Conservation (phyloP, 2,113 vertebrate species). For the Poecilia latipinna region DNA sequence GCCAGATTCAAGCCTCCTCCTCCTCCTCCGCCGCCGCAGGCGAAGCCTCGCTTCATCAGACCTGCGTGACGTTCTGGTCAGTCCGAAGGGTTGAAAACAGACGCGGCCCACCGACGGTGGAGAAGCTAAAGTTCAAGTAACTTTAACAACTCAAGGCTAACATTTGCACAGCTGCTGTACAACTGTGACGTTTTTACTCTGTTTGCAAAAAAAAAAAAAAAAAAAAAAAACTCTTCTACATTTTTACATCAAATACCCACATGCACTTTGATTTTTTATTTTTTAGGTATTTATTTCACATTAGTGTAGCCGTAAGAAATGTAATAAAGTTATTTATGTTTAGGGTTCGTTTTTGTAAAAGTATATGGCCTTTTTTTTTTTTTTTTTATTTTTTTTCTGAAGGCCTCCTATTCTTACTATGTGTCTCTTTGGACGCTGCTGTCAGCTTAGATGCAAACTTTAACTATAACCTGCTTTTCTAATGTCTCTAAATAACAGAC, state of each 20-base stretch:
- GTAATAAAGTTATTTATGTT: neutral
- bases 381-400: neutral
- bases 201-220: neutral
- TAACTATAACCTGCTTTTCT: no score
- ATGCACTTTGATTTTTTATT: neutral
- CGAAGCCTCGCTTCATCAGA: conserved; percentile 39
- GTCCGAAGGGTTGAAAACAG: neutral
- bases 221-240: neutral
- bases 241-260: neutral
- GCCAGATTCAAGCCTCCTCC: conserved; percentile 59
- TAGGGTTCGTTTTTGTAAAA: neutral
- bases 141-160: neutral
- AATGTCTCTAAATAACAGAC: no score
- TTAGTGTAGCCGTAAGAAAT: neutral
- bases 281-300: neutral
- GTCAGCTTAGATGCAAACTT: no score
- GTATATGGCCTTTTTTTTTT: neutral
- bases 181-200: neutral
- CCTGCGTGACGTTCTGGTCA: conserved; percentile 26
- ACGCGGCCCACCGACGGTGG: no score
- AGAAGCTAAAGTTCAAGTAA: neutral
- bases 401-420: neutral
- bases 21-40: conserved; percentile 20
- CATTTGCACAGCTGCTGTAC: neutral
- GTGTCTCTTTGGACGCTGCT: neutral